Evolutionary conservation across 2,113 vertebrate genomes (phyloP), one percentile per base, ranked within the genome.

Genomic region (Xiphophorus maculatus): DNA sequence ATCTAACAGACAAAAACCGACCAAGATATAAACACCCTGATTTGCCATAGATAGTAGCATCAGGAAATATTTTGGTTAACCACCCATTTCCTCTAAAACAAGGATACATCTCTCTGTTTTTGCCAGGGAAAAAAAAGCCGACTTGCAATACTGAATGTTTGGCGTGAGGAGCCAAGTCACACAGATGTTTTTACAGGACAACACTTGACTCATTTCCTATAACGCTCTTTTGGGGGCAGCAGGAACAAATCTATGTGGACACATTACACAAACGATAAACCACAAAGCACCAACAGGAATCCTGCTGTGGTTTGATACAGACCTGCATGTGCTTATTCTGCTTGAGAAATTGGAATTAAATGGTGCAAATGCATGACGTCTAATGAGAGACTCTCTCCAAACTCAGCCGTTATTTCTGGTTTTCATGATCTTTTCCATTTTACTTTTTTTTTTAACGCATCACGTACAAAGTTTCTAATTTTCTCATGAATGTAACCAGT

Each of bases 321-420:
- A 58, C 22, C 51, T 58, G 51, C 51, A n/a, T 58, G 51, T 58
- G 5, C 51, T 9, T 10, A 58, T 25, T 58, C 22, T 58, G 51
- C 9, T 10, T 3, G 8, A 25, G 10, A 58, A 25, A 48, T 17
- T 48, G 44, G 44, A 58, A n/a, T 58, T 58, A 58, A n/a, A 58
- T n/a, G 51, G 51, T 10, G 51, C 15, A 48, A 48, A 48, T 19
- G 44, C 44, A n/a, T 11, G 25, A 11, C 5, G 51, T n/a, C 10
- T 58, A 58, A 58, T 25, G n/a, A 58, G 51, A 54, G 22, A n/a
- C 25, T n/a, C 7, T 7, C 22, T 25, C 8, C 51, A 22, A 54
- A 22, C 51, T 54, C 22, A 54, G 51, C 22, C 51, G 2, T n/a
- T 54, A 83, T 71, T 76, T 76, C 69, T 87, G 81, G 12, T 76